These are phyloP conservation scores for Arctopsyche grandis DNA, from an alignment of 1,140 invertebrate genomes.

Conservation along the genomic window DNA sequence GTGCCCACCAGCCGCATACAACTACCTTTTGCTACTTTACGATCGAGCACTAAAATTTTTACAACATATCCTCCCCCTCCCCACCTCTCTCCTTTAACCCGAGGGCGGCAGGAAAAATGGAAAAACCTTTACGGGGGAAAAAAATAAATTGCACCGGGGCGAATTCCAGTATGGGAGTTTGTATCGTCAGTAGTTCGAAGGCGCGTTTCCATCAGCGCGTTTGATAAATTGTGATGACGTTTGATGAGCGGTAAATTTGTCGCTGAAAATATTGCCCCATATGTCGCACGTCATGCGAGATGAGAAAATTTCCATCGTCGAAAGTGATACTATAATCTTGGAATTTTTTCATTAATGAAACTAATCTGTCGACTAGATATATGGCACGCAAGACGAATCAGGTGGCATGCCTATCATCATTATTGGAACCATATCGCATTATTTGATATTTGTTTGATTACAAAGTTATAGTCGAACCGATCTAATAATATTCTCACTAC, in stretches of 20 bases:
- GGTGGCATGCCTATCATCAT: no score
- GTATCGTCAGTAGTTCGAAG: neutral
- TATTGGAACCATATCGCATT: no score
- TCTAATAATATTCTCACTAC: no score
- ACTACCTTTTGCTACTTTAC: conserved; percentile 32
- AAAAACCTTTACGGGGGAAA: neutral
- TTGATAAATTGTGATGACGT: conserved; percentile 20
- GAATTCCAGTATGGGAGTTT: neutral
- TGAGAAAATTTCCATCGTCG: no score
- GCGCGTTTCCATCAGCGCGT: neutral
- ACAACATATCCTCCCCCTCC: neutral
- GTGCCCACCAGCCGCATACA: neutral
- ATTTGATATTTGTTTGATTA: no score
- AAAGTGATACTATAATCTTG: no score
- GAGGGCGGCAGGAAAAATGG: neutral
- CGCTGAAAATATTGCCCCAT: neutral
- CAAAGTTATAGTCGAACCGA: no score
- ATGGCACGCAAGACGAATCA: no score
- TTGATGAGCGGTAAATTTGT: conserved; percentile 27
- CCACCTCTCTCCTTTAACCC: no score
- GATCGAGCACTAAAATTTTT: conserved; percentile 42
- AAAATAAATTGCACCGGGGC: neutral
- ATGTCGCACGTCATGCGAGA: neutral
- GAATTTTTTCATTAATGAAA: no score
- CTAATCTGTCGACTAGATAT: no score